Evolutionary conservation across 2,888 invertebrate genomes (phyloP).

Genomic region (Tortricodes alternella): DNA sequence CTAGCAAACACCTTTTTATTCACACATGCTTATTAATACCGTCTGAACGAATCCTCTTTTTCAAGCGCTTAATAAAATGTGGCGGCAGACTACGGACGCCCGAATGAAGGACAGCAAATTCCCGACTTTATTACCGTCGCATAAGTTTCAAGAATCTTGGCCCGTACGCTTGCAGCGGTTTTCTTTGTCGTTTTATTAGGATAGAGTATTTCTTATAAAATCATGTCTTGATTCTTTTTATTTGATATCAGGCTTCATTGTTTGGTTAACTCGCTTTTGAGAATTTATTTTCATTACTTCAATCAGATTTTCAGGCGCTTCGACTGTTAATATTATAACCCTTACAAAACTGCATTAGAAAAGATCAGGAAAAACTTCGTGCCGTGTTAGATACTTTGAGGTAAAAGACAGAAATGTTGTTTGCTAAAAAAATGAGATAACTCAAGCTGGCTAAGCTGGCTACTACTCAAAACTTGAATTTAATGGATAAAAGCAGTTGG

Average conservation of each 20-base stretch:
- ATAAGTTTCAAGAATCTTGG: neutral
- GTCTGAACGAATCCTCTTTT: neutral
- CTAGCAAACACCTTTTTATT: neutral
- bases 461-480: too few relatives aligned
- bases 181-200: constrained; percentile 16
- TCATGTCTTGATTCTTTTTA: constrained; percentile 22
- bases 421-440: too few relatives aligned
- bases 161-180: neutral
- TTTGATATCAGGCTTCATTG: constrained; percentile 18
- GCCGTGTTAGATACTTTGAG: too few relatives aligned
- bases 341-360: too few relatives aligned
- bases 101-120: neutral
- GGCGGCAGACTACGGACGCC: constrained; percentile 1
- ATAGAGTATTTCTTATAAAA: constrained; percentile 16
- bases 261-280: constrained; percentile 11
- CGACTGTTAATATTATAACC: too few relatives aligned
- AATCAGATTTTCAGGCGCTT: neutral
- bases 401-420: too few relatives aligned
- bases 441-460: too few relatives aligned
- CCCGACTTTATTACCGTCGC: neutral
- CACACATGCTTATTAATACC: constrained; percentile 9
- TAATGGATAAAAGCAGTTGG: too few relatives aligned
- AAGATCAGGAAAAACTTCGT: too few relatives aligned
- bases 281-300: constrained; percentile 12
- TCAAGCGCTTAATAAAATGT: constrained; percentile 11